Base-by-base conservation (phyloP, 2,113 vertebrate genomes). In the Eublepharis macularius region DNA sequence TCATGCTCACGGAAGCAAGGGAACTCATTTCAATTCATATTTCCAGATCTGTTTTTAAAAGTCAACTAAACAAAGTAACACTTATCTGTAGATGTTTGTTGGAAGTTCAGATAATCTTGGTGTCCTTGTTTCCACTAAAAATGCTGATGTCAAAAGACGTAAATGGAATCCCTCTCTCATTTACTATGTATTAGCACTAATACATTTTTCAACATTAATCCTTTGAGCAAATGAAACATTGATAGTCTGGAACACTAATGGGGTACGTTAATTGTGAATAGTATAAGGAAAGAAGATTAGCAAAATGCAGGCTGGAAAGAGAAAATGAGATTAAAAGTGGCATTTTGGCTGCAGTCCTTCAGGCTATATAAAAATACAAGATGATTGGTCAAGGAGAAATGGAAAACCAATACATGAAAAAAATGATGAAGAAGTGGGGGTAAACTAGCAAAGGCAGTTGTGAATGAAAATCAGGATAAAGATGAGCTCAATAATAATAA, bases 321-420 rank as follows among this genome's bases (percentile, higher is more conserved):
- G 89, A 94, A 95, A 94, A 95, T 89, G 86, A 92, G 91, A 95
- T 95, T 94, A 79, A 94, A 95, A 92, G 88, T 85, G 85, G 87
- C 65, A 92, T 93, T 91, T 92, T 90, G 75, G 88, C 83, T 90
- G 57, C 91, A 92, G 80, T 95, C 45, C 83, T 84, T 91, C 88
- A 90, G 60, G 65, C 85, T 92, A 89, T 90, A 88, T 90, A 68
- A 81, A 94, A 89, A 84, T 63, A 87, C 83, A 92, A 89, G 78
- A 86, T 69, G 80, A 94, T 93, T 90, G 88, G 92, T 90, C 88
- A 86, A 92, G 90, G 83, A 92, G 86, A 93, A 93, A 92, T 86
- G 91, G 65, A 88, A 90, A 88, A 79, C 17, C 82, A 66, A 76
- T 88, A 90, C 92, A 87, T 79, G 69, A 87, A 92, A 87, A 93